Evolutionary conservation across 2,797 vertebrate species (phyloP).

Genomic region (Gallinago nigripennis): DNA sequence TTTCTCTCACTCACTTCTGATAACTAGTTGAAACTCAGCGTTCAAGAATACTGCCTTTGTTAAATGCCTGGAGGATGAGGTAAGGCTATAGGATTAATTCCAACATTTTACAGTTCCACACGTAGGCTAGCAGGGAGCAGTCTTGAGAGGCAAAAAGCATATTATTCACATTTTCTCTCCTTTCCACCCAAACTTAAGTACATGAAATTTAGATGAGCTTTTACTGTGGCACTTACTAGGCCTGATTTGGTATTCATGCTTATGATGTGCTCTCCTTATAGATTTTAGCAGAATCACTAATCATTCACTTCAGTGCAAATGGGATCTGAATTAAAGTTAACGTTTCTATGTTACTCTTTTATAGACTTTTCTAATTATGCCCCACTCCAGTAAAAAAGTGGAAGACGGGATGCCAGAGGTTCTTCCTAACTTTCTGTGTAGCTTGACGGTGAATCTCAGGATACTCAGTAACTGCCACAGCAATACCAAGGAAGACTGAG

Average conservation of each 20-base stretch:
- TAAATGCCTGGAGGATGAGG: slow-evolving; percentile 72
- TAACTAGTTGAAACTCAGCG: slow-evolving; percentile 64
- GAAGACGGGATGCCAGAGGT: not conserved
- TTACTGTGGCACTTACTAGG: not conserved
- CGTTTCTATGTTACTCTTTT: not conserved
- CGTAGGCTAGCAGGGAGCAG: not conserved
- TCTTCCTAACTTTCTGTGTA: not conserved
- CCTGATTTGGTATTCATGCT: not conserved
- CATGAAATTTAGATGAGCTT: not conserved
- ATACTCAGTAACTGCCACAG: not conserved
- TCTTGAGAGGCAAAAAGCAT: not conserved
- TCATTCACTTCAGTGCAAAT: not conserved
- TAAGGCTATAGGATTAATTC: slow-evolving; percentile 66
- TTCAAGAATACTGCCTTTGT: slow-evolving; percentile 75
- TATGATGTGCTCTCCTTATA: not conserved
- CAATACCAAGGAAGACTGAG: not conserved
- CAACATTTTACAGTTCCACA: slow-evolving; percentile 37
- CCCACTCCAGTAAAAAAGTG: not conserved
- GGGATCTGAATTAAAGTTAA: not conserved
- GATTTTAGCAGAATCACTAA: not conserved
- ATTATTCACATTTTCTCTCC: not conserved
- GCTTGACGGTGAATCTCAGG: not conserved
- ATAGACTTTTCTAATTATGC: not conserved
- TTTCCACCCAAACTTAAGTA: not conserved
- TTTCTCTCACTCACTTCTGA: slow-evolving; percentile 33